Evolutionary conservation across 2,797 vertebrate species (phyloP).

Genomic region (Australoheros facetus): DNA sequence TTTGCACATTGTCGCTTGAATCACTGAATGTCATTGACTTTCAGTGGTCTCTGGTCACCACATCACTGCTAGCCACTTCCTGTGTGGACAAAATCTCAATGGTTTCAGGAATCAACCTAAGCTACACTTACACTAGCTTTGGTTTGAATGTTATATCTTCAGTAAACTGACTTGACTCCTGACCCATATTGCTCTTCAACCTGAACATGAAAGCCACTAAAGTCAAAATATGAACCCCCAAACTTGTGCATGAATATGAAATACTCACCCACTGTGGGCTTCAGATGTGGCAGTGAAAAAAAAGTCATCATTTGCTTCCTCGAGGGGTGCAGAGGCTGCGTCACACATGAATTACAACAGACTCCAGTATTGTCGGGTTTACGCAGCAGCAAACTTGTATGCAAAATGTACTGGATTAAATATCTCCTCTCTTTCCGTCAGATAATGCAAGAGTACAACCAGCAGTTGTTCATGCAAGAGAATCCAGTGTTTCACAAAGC

Average conservation of each 20-base stretch:
- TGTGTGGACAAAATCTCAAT: not conserved
- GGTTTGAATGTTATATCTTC: not conserved
- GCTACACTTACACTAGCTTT: not conserved
- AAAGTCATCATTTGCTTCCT: not conserved
- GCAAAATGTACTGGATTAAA: not conserved
- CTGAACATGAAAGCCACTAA: not conserved
- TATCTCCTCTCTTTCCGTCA: slow-evolving; percentile 57
- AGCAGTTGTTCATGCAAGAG: slow-evolving; percentile 95
- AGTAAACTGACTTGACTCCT: not conserved
- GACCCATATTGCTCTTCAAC: not conserved
- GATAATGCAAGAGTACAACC: slow-evolving; percentile 95
- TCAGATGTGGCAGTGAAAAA: not conserved
- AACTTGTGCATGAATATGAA: not conserved
- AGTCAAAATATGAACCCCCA: slow-evolving; percentile 5
- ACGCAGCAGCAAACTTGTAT: not conserved
- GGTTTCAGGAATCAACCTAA: not conserved
- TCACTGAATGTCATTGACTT: not conserved
- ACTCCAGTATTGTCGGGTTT: not conserved
- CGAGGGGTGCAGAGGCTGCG: not conserved
- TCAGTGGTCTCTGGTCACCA: not conserved
- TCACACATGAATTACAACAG: not conserved
- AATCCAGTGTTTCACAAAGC: slow-evolving; percentile 94
- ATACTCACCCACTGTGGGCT: slow-evolving; percentile 12
- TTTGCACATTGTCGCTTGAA: not conserved
- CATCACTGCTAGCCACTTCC: not conserved